Conservation (phyloP, 2,113 vertebrate species). For the Orientallactaga bullata region DNA sequence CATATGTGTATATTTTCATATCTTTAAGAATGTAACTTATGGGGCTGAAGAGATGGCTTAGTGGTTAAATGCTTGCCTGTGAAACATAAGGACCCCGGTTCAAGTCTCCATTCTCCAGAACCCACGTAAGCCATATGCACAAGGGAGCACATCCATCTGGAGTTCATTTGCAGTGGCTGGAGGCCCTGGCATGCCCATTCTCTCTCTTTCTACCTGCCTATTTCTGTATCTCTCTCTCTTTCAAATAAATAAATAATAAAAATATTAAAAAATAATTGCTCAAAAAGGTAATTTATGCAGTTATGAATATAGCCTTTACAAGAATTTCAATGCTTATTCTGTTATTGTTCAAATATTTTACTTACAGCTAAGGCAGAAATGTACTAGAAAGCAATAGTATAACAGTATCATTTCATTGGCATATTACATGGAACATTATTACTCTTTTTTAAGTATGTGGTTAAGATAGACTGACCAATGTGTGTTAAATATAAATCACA, state of each 20-base stretch:
- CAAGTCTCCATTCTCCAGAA: no score
- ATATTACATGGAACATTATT: background rate
- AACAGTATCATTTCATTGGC: background rate
- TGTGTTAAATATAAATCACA: background rate
- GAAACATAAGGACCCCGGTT: no score
- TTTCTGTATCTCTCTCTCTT: no score
- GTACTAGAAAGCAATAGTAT: background rate
- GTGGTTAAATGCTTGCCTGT: no score
- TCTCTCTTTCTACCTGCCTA: no score
- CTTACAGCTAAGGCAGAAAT: slow-evolving; percentile 36
- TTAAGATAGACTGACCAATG: background rate
- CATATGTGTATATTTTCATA: background rate
- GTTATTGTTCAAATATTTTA: slow-evolving; percentile 70
- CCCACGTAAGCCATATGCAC: no score
- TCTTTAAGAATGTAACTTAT: background rate
- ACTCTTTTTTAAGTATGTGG: background rate
- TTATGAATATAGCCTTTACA: background rate
- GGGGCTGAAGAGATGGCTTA: no score
- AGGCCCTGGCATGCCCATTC: no score
- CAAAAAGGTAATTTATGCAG: background rate
- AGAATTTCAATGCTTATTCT: slow-evolving; percentile 69
- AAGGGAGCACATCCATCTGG: no score
- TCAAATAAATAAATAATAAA: no score
- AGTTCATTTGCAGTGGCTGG: no score
- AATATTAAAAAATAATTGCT: no score